These are phyloP conservation scores for Schizothorax lantsangensis DNA, from an alignment of 2,797 vertebrate genomes.

Conservation along the genomic window DNA sequence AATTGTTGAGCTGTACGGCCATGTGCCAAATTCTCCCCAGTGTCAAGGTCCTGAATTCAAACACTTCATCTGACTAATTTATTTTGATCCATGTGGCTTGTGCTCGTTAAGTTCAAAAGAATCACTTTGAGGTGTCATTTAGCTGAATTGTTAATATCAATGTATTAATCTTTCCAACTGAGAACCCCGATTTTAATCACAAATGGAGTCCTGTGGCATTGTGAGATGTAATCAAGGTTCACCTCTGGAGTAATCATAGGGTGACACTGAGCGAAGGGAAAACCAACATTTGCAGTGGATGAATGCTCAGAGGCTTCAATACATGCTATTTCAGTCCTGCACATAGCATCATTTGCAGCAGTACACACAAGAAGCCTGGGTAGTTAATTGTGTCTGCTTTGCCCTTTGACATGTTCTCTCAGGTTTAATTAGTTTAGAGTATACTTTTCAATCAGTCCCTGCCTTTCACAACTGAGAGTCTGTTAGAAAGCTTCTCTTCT, in stretches of 20 bases:
- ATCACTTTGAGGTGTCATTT: constrained; percentile 55
- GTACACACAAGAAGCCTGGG: constrained; percentile 48
- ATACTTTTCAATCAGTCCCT: constrained; percentile 61
- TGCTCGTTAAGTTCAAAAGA: constrained; percentile 48
- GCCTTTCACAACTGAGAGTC: constrained; percentile 39
- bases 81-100: constrained; percentile 29
- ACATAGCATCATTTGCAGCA: constrained; percentile 32
- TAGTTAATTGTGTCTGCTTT: constrained; percentile 57
- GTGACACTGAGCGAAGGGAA: constrained; percentile 22
- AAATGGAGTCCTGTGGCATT: constrained; percentile 43
- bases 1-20: constrained; percentile 17
- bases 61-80: constrained; percentile 11
- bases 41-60: constrained; percentile 8
- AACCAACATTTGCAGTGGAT: background rate
- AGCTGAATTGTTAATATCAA: constrained; percentile 55
- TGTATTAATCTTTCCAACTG: constrained; percentile 55
- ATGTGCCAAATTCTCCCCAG: constrained; percentile 14
- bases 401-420: constrained; percentile 59
- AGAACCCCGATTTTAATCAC: constrained; percentile 53
- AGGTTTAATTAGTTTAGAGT: constrained; percentile 67
- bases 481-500: constrained; percentile 27
- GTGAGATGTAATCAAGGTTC: constrained; percentile 53
- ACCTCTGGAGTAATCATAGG: constrained; percentile 49
- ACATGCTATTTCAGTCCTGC: constrained; percentile 39
- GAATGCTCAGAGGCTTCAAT: constrained; percentile 21